Percentiles rank a stretch among this genome's conserved stretches.
Evolutionary conservation across 2,113 vertebrate genomes (phyloP).

Genomic region (Porphyrio hochstetteri): DNA sequence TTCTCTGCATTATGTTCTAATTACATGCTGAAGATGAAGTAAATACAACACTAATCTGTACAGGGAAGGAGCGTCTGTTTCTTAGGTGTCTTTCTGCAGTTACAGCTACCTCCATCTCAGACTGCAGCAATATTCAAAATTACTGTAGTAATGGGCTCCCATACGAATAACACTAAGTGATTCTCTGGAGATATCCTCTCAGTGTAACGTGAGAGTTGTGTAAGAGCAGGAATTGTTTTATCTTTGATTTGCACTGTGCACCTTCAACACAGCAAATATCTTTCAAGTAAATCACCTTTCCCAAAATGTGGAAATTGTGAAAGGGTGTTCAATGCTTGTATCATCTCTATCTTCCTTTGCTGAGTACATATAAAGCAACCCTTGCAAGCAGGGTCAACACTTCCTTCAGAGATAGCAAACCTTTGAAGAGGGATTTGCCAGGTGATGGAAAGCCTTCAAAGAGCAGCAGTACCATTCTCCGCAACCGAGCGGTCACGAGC

Average conservation of each 20-base stretch:
- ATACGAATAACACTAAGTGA: background rate
- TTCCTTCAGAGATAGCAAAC: background rate
- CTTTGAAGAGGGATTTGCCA: constrained; percentile 5
- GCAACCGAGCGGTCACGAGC: background rate
- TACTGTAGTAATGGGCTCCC: background rate
- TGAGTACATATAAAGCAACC: background rate
- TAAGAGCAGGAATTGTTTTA: background rate
- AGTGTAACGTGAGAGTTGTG: background rate
- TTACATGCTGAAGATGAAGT: background rate
- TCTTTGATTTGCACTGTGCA: background rate
- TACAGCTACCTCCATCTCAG: background rate
- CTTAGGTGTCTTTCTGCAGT: background rate
- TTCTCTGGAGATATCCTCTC: background rate
- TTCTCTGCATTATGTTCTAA: background rate
- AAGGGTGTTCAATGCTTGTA: background rate
- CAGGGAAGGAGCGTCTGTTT: background rate
- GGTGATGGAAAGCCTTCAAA: background rate
- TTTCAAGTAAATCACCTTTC: background rate
- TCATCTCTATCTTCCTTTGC: background rate
- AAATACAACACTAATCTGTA: background rate
- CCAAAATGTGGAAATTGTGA: background rate
- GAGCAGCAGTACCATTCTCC: background rate
- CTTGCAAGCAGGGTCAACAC: background rate
- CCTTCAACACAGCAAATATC: background rate
- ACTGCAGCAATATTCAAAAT: background rate